Evolutionary conservation across 1,140 invertebrate genomes (phyloP).

Genomic region (Papilio glaucus): DNA sequence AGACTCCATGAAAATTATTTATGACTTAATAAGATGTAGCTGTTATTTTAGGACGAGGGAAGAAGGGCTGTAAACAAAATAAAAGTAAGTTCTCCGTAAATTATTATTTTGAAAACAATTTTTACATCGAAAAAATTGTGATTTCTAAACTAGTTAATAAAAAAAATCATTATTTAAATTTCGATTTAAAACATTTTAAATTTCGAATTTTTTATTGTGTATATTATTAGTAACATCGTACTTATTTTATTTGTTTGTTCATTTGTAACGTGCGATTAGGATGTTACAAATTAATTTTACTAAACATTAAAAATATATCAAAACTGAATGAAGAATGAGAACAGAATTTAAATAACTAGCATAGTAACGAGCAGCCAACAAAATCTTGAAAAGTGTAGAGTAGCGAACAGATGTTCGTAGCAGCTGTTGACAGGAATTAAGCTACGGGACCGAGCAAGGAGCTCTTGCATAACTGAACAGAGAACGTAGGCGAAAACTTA

Average conservation of each 20-base stretch:
- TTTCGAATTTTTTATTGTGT: no score
- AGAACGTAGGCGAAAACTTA: conserved; percentile 1
- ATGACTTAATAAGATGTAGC: neutral
- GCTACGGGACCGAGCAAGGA: conserved; percentile 1
- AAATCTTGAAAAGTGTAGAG: conserved; percentile 14
- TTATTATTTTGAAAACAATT: no score
- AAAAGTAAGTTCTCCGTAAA: no score
- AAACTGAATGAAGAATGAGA: neutral
- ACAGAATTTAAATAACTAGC: neutral
- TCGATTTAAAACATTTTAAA: no score
- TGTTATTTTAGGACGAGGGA: no score
- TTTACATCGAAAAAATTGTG: no score
- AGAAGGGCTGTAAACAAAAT: no score
- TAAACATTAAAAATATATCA: neutral
- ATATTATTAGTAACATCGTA: no score
- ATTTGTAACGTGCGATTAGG: no score
- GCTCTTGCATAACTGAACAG: conserved; percentile 4
- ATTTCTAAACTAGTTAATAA: no score
- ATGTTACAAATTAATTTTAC: neutral
- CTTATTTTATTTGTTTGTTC: no score
- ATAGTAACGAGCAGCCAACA: conserved; percentile 3
- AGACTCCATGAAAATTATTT: neutral
- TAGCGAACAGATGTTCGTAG: conserved; percentile 12
- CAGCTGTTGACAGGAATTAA: conserved; percentile 22
- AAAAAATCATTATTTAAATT: no score